Evolutionary conservation across 2,113 vertebrate genomes (phyloP), one percentile per base, ranked within the genome.

Genomic region (Mesocricetus auratus): DNA sequence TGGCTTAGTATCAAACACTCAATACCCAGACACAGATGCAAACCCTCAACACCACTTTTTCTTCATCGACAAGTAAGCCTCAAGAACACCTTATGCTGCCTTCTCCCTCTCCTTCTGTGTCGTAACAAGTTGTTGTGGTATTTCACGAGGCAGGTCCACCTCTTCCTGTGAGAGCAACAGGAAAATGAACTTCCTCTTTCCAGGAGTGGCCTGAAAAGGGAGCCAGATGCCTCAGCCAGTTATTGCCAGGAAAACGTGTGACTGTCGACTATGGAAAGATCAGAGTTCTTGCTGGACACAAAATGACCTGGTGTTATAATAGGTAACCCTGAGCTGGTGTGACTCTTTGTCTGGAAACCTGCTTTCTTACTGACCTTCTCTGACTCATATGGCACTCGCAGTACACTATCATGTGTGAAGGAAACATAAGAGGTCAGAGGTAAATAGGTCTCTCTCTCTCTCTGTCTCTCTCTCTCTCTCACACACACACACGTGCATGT

Each of bases 141-240:
- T 96, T 92, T 96, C 85, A 74, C 7, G 11, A 77, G 86, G 42
- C 39, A 92, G 74, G 89, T 71, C 90, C 90, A 62, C 94, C 96
- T 97, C 77, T 97, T 97, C 95, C 97, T 93, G 92, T 94, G 53
- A 73, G 66, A 96, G 66, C 90, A 98, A 97, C 96, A 98, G 97
- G 97, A 97, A 98, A 96, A 90, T 47, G 81, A 97, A 96, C 75
- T 96, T 98, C 96, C 95, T 97, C 88, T 95, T 96, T 94, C 77
- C 90, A 97, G 64, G 86, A 95, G 90, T 68, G 45, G 39, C 45
- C 92, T 95, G 26, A 56, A 96, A 73, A 93, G 82, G 50, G 79
- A 90, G 94, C 75, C 93, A 89, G 92, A 89, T 81, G 31, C 47
- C 53, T 92, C 87, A 19, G 71, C 71, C 90, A 78, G 39, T 96